Percentiles rank a stretch among this genome's conserved stretches.
Conservation (phyloP, 2,113 vertebrate genomes). For the Hyperoodon ampullatus region DNA sequence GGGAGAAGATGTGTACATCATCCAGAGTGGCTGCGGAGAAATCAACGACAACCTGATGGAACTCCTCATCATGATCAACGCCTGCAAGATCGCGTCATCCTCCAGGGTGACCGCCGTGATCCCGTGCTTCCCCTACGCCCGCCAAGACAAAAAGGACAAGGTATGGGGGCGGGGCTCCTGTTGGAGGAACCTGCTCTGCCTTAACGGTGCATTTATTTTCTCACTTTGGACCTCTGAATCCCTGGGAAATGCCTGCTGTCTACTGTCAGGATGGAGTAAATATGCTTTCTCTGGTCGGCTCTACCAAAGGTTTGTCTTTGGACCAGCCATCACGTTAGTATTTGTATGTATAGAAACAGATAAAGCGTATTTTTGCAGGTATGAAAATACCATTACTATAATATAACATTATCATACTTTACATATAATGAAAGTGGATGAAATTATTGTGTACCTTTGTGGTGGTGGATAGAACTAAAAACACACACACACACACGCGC, state of each 20-base stretch:
- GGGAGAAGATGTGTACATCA: slow-evolving; percentile 91
- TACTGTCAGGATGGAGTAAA: neutral
- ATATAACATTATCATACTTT: neutral
- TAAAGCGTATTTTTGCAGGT: neutral
- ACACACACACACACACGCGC: too few relatives aligned
- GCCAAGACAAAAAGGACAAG: slow-evolving; percentile 92
- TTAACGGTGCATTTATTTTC: neutral
- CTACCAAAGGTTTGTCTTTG: slow-evolving; percentile 23
- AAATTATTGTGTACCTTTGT: neutral
- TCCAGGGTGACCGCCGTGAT: slow-evolving; percentile 91
- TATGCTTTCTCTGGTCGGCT: neutral
- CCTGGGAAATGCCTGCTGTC: neutral
- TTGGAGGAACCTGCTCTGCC: neutral
- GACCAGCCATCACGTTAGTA: neutral
- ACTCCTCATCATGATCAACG: slow-evolving; percentile 92
- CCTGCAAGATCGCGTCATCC: slow-evolving; percentile 90
- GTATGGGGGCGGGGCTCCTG: slow-evolving; percentile 76
- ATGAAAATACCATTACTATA: neutral
- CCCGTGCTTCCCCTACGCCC: slow-evolving; percentile 90
- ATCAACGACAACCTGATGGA: slow-evolving; percentile 93
- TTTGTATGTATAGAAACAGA: neutral
- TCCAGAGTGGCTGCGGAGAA: slow-evolving; percentile 91
- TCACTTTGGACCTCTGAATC: neutral
- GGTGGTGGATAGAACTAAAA: neutral
- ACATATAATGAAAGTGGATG: neutral